These are phyloP conservation scores for Gracilinanus agilis DNA, from an alignment of 2,113 vertebrate species.

Conservation along the genomic window DNA sequence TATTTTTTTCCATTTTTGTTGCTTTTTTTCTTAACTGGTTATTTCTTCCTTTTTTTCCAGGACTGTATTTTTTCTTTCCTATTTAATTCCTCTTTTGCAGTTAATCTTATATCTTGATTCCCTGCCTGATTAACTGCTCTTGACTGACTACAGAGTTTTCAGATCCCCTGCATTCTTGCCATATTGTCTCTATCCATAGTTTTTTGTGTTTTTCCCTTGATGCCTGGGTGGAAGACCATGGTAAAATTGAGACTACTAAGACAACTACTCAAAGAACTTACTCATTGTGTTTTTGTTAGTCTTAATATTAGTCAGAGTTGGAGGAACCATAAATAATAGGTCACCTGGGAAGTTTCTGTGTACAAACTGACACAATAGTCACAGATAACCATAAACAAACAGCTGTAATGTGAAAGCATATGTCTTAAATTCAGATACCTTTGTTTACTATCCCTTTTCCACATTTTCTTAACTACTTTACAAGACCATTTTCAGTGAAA, in stretches of 20 bases:
- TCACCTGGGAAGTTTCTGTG: neutral
- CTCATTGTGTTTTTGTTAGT: neutral
- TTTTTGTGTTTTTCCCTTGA: slow-evolving; percentile 51
- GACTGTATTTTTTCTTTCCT: neutral
- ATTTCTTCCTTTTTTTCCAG: neutral
- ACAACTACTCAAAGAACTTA: neutral
- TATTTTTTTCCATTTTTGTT: neutral
- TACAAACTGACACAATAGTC: neutral
- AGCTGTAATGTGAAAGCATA: neutral
- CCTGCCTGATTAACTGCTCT: neutral
- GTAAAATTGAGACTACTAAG: slow-evolving; percentile 8
- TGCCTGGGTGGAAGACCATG: neutral
- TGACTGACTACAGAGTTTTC: neutral
- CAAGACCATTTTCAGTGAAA: slow-evolving; percentile 11
- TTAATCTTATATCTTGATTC: slow-evolving; percentile 3
- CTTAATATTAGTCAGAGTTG: neutral
- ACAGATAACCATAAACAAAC: neutral
- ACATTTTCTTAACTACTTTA: neutral
- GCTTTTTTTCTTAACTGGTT: slow-evolving; percentile 9
- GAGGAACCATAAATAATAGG: neutral
- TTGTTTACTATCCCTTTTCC: slow-evolving; percentile 1
- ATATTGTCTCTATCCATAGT: slow-evolving; percentile 75
- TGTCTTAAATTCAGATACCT: neutral
- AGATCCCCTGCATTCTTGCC: neutral
- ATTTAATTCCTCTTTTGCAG: neutral